Conservation (phyloP, 2,888 invertebrate genomes). For the Parascotia fuliginaria region DNA sequence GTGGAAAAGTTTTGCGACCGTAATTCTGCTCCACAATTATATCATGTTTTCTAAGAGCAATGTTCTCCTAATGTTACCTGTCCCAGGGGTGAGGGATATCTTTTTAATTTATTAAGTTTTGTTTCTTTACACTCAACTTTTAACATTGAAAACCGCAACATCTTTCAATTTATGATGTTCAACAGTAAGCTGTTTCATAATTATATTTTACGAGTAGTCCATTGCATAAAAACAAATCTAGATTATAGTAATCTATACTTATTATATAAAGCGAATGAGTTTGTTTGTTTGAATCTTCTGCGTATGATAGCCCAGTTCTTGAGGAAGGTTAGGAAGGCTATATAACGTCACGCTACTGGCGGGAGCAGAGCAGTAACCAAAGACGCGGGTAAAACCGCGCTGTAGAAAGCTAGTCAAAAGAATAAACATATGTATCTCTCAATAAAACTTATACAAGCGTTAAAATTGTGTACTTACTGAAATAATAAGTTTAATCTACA, state of each 20-base stretch:
- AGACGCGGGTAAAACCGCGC: too few relatives aligned
- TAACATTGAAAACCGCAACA: background rate
- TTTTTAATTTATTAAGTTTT: slow-evolving; percentile 38
- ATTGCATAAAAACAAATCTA: slow-evolving; percentile 15
- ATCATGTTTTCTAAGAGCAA: slow-evolving; percentile 62
- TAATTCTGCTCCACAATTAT: slow-evolving; percentile 79
- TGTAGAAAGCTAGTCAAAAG: slow-evolving; percentile 10
- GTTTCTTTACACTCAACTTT: slow-evolving; percentile 10
- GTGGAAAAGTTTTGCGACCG: slow-evolving; percentile 78
- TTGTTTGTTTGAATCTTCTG: too few relatives aligned
- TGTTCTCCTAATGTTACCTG: slow-evolving; percentile 71
- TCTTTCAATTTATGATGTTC: background rate
- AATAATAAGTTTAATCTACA: too few relatives aligned
- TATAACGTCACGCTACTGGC: too few relatives aligned
- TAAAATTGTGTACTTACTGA: background rate
- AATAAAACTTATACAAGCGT: slow-evolving; percentile 7
- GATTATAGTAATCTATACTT: too few relatives aligned
- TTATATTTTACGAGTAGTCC: too few relatives aligned
- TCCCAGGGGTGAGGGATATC: slow-evolving; percentile 58
- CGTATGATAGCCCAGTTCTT: too few relatives aligned
- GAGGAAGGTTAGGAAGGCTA: too few relatives aligned
- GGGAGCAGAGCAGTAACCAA: too few relatives aligned
- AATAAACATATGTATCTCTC: slow-evolving; percentile 18
- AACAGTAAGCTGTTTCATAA: background rate
- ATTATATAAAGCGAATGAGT: too few relatives aligned